Conservation (phyloP, 2,888 invertebrate species). For the Synanthedon vespiformis region DNA sequence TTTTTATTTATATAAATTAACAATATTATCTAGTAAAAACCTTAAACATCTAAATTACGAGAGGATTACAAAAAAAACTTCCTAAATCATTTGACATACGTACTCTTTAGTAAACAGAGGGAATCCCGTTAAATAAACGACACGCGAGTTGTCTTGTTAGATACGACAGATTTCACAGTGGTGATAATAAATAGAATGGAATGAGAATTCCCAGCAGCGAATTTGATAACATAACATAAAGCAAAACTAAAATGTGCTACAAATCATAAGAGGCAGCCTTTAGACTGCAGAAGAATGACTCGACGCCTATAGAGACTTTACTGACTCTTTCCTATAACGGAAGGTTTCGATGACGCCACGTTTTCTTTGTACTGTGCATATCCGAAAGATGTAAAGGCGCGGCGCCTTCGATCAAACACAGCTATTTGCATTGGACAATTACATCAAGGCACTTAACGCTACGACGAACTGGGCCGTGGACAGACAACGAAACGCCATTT, state of each 20-base stretch:
- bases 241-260: background rate
- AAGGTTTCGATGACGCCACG: background rate
- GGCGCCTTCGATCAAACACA: slow-evolving; percentile 31
- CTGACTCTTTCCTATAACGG: background rate
- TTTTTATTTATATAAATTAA: too few relatives aligned
- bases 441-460: slow-evolving; percentile 61
- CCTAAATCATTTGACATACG: slow-evolving; percentile 7
- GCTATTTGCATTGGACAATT: slow-evolving; percentile 66
- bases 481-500: slow-evolving; percentile 65
- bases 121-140: slow-evolving; percentile 38
- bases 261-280: too few relatives aligned
- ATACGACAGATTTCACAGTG: too few relatives aligned
- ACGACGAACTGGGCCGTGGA: slow-evolving; percentile 58
- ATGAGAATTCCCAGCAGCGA: too few relatives aligned
- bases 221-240: slow-evolving; percentile 4
- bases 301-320: background rate
- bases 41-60: too few relatives aligned
- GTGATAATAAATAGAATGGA: too few relatives aligned
- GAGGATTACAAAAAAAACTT: background rate
- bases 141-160: slow-evolving; percentile 6
- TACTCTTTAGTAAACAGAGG: slow-evolving; percentile 16
- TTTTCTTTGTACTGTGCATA: slow-evolving; percentile 1
- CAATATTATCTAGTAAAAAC: too few relatives aligned
- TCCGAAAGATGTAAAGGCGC: slow-evolving; percentile 18
- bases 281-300: too few relatives aligned